Conservation (phyloP, 1,140 invertebrate genomes). For the Copidosoma floridanum region DNA sequence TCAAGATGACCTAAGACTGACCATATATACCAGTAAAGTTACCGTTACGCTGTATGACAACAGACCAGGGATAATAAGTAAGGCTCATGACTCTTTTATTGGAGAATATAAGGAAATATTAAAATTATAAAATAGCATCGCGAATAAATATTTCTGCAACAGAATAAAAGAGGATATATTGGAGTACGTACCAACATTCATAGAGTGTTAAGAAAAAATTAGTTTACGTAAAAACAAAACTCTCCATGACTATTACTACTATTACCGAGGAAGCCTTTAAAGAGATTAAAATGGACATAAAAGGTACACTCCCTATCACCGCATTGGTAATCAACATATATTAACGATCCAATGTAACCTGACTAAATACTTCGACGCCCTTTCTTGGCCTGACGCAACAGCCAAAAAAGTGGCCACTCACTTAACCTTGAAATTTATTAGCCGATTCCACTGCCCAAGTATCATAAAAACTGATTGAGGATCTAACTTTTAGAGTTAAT, state of each 20-base stretch:
- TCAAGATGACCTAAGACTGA: slow-evolving; percentile 13
- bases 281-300: slow-evolving; percentile 32
- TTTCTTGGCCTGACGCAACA: slow-evolving; percentile 30
- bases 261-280: slow-evolving; percentile 26
- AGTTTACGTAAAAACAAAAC: slow-evolving; percentile 9
- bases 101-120: slow-evolving; percentile 41
- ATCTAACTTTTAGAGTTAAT: slow-evolving; percentile 29
- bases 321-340: slow-evolving; percentile 36
- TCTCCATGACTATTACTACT: slow-evolving; percentile 30
- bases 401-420: slow-evolving; percentile 30
- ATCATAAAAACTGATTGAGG: slow-evolving; percentile 41
- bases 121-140: slow-evolving; percentile 43
- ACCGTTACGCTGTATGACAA: slow-evolving; percentile 27
- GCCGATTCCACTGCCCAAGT: slow-evolving; percentile 35
- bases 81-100: slow-evolving; percentile 39
- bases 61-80: slow-evolving; percentile 41
- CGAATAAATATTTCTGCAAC: slow-evolving; percentile 43
- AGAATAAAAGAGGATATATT: slow-evolving; percentile 44
- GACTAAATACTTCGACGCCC: slow-evolving; percentile 38
- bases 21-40: slow-evolving; percentile 19
- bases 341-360: slow-evolving; percentile 42
- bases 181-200: slow-evolving; percentile 38
- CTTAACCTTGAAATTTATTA: slow-evolving; percentile 36
- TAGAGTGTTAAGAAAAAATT: slow-evolving; percentile 37
- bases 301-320: slow-evolving; percentile 28